Percentiles rank a stretch among this genome's conserved stretches.
Evolutionary conservation across 2,113 vertebrate genomes (phyloP).

Genomic region (Chaenogobius annularis): DNA sequence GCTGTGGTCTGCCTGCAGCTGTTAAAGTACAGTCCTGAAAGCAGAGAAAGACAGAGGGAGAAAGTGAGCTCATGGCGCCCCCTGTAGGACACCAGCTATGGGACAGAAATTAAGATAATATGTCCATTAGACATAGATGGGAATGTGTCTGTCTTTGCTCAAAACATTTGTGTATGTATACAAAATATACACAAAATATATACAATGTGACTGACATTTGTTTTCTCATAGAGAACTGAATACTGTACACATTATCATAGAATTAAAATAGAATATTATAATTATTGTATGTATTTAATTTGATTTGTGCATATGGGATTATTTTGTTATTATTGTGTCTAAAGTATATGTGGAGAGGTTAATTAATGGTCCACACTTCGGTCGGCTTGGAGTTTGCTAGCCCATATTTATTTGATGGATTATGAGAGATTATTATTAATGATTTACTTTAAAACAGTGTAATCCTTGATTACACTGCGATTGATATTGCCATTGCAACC

Average conservation of each 20-base stretch:
- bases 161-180: neutral
- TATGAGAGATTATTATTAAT: neutral
- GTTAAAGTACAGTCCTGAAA: slow-evolving; percentile 30
- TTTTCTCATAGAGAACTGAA: neutral
- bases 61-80: slow-evolving; percentile 77
- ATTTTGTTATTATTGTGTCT: slow-evolving; percentile 19
- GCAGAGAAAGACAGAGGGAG: slow-evolving; percentile 21
- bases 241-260: neutral
- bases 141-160: no score
- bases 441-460: neutral
- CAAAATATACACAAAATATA: neutral
- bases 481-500: neutral
- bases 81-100: slow-evolving; percentile 66
- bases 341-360: neutral
- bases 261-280: neutral
- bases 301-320: slow-evolving; percentile 45
- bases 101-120: slow-evolving; percentile 7
- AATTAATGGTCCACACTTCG: slow-evolving; percentile 28
- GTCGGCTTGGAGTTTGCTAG: slow-evolving; percentile 29
- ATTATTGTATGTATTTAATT: neutral
- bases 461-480: neutral
- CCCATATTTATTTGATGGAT: slow-evolving; percentile 20
- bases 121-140: no score
- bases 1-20: slow-evolving; percentile 13
- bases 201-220: neutral